Evolutionary conservation across 2,113 vertebrate genomes (phyloP).

Genomic region (Acrocephalus kingi): DNA sequence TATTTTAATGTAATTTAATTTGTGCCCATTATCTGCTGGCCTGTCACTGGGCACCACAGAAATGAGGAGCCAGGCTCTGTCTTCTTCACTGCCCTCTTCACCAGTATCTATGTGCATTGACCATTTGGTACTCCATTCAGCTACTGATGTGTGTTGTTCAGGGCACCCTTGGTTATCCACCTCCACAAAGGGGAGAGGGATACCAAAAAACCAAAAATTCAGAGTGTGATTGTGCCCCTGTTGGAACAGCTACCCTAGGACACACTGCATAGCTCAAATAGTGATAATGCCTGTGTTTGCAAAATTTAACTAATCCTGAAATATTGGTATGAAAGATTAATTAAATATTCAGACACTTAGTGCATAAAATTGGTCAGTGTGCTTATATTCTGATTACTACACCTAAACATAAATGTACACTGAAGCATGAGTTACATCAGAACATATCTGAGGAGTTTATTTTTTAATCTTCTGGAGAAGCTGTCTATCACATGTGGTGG

Average conservation of each 20-base stretch:
- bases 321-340: background rate
- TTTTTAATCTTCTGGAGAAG: background rate
- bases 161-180: background rate
- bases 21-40: background rate
- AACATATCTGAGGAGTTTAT: background rate
- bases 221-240: fast-evolving
- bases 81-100: background rate
- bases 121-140: background rate
- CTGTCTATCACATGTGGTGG: fast-evolving
- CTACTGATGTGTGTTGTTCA: fast-evolving
- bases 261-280: background rate
- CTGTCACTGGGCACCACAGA: background rate
- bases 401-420: background rate
- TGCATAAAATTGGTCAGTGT: background rate
- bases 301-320: background rate
- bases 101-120: background rate
- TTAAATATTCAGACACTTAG: background rate
- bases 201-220: fast-evolving
- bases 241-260: background rate
- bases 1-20: background rate
- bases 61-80: background rate
- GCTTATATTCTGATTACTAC: background rate
- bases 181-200: background rate
- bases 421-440: background rate
- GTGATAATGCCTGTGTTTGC: background rate